Base-by-base conservation (phyloP, 2,888 invertebrate genomes). In the Peribatodes rhomboidaria region DNA sequence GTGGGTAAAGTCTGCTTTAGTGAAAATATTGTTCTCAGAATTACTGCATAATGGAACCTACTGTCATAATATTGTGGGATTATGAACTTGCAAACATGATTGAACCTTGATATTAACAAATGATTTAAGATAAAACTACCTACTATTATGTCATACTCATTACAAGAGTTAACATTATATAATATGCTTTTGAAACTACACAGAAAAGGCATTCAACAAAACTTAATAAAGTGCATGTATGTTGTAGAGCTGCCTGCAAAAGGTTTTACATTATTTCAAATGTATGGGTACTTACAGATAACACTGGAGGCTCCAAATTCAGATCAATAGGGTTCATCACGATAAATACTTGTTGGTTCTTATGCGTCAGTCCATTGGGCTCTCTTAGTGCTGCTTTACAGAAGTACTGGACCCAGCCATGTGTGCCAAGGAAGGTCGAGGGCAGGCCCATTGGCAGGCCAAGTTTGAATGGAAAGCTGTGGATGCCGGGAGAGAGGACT, bases 271-370 rank as follows among this genome's bases (percentile, higher is more conserved):
- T 27, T 27, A 27, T 27, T 27, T 27, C 6, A 27, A 27, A 27
- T 2, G 1, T 22, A 22, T n/a, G n/a, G n/a, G 20, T 55, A 95
- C 96, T 96, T 92, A 98, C 98, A 84, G 98, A 95, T 71, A 98
- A 91, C 74, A 97, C 96, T 8, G 97, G 96, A 42, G 98, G 97
- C 84, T 98, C 98, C 85, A 97, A 90, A 90, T 98, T 98, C 77
- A 98, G 94, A 87, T 98, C 98, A 73, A 98, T 98, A 4, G 98
- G 98, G 87, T 98, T 98, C 98, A 98, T 98, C 2, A 98, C 98
- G 79, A 98, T 98, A 88, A 98, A 98, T n/a, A 98, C 98, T 90
- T 98, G 98, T 86, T 98, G 98, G 85, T 98, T 98, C 88, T 98
- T 98, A 84, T 98, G 98, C 6, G 98, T 97, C 39, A 98, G 92